Conservation (phyloP, 2,797 vertebrate genomes). For the Delichon dasypus region DNA sequence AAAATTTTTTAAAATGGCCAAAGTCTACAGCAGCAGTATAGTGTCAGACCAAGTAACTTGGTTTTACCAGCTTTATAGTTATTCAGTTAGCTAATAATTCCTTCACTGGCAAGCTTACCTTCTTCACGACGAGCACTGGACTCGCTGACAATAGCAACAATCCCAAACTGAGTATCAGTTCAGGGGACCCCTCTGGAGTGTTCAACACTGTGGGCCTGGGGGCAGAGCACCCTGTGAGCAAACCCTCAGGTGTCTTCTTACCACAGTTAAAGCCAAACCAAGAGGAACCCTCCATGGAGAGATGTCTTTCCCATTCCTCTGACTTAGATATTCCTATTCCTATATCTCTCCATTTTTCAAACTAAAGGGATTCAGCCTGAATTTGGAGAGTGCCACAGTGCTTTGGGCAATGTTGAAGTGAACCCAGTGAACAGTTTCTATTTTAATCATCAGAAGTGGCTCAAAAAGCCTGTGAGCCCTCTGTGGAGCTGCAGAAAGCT, state of each 20-base stretch:
- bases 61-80: background rate
- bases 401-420: accelerated
- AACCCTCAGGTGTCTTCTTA: background rate
- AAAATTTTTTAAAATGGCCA: background rate
- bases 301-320: background rate
- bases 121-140: background rate
- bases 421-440: background rate
- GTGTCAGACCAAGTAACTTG: background rate
- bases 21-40: background rate
- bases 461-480: background rate
- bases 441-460: background rate
- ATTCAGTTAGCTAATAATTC: background rate
- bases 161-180: background rate
- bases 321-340: background rate
- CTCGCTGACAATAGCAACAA: background rate
- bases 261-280: accelerated
- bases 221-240: accelerated
- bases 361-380: background rate
- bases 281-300: background rate
- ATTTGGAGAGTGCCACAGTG: background rate
- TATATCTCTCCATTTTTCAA: background rate
- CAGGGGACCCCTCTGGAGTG: accelerated
- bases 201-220: accelerated
- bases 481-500: background rate
- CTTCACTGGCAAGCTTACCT: background rate